Evolutionary conservation across 2,113 vertebrate genomes (phyloP).

Genomic region (Phrynosoma blainvillii): DNA sequence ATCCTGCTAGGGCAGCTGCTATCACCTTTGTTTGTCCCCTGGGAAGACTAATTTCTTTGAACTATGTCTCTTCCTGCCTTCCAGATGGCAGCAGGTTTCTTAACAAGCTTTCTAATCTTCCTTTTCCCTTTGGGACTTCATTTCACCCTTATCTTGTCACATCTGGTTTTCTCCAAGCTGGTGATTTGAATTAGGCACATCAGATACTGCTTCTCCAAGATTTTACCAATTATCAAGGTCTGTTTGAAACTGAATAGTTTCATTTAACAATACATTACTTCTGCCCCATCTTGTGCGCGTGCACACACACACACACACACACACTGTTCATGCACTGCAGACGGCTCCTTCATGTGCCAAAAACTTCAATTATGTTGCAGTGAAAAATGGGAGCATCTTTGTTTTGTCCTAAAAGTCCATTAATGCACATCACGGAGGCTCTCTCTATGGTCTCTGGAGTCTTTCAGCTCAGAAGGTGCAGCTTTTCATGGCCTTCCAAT

Average conservation of each 20-base stretch:
- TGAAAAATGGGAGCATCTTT: slow-evolving; percentile 30
- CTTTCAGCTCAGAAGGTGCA: slow-evolving; percentile 11
- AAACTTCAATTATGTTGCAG: background rate
- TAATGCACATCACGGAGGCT: slow-evolving; percentile 27
- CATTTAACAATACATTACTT: fast-evolving
- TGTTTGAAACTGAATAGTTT: slow-evolving; percentile 6
- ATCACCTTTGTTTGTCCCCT: slow-evolving; percentile 33
- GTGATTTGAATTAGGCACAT: slow-evolving; percentile 18
- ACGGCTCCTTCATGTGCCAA: background rate
- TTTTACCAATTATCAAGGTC: background rate
- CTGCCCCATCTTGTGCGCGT: fast-evolving
- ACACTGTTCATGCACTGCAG: background rate
- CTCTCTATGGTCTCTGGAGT: slow-evolving; percentile 38
- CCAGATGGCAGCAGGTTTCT: slow-evolving; percentile 62
- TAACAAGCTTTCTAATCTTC: slow-evolving; percentile 58
- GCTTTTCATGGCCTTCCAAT: fast-evolving
- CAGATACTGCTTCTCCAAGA: background rate
- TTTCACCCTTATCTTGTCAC: slow-evolving; percentile 54
- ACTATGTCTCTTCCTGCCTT: slow-evolving; percentile 37
- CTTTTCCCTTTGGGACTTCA: slow-evolving; percentile 36
- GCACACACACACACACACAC: background rate
- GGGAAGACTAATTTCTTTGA: slow-evolving; percentile 50
- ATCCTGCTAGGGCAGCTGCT: slow-evolving; percentile 25
- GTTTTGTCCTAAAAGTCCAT: slow-evolving; percentile 35
- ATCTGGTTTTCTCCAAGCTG: slow-evolving; percentile 52